phyloP scores from a whole-genome alignment of 2,797 vertebrate genomes.

The Anas bahamensis region DNA sequence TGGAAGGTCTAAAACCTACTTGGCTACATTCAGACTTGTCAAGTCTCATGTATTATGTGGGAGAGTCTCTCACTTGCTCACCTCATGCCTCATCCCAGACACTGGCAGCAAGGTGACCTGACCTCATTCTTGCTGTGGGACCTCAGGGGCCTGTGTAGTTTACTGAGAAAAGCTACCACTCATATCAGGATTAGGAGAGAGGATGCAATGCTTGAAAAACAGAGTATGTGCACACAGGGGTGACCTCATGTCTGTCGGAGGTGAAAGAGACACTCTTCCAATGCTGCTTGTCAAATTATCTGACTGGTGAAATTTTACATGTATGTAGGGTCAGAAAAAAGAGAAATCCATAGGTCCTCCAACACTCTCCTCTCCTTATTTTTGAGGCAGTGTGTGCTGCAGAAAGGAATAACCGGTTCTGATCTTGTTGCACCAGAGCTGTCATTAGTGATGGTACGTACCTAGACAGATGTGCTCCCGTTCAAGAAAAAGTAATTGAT shows the following conservation, averaged over 20 bases:
- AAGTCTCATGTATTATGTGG: background rate
- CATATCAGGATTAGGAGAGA: background rate
- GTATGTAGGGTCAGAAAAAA: background rate
- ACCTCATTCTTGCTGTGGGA: background rate
- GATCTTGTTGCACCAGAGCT: background rate
- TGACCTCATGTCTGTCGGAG: background rate
- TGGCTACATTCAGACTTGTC: slow-evolving; percentile 29
- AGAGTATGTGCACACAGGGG: accelerated
- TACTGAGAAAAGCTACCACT: background rate
- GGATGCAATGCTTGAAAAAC: background rate
- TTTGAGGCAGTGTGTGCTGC: background rate
- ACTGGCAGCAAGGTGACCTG: background rate
- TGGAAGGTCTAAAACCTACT: slow-evolving; percentile 24
- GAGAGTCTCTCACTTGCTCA: background rate
- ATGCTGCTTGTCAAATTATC: background rate
- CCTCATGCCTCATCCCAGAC: background rate
- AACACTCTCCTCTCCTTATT: background rate
- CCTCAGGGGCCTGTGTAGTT: background rate
- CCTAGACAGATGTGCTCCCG: background rate
- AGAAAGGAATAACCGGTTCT: background rate
- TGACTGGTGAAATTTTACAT: background rate
- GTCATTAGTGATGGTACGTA: background rate
- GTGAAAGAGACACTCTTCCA: background rate
- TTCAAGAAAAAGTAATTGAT: background rate
- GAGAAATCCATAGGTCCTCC: background rate